Percentiles rank a stretch among this genome's conserved stretches.
Evolutionary conservation across 1,140 invertebrate genomes (phyloP).

Genomic region (Neuroterus valhalla): DNA sequence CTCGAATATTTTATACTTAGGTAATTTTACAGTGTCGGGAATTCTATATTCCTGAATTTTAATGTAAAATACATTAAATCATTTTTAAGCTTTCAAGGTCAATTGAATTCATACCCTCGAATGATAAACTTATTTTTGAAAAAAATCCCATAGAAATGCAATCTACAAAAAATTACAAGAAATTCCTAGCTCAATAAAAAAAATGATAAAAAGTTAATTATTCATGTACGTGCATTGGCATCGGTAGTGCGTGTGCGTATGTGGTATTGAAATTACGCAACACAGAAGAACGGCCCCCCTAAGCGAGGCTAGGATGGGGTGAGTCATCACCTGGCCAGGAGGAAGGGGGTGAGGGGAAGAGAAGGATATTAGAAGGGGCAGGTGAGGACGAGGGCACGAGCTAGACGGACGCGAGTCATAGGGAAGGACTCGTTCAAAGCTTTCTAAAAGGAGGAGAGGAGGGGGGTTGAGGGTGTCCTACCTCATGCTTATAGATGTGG

Average conservation of each 20-base stretch:
- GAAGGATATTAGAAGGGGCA: conserved; percentile 23
- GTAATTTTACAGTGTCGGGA: too few relatives aligned
- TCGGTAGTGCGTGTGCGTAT: neutral
- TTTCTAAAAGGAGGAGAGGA: conserved; percentile 1
- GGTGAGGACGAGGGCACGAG: conserved; percentile 28
- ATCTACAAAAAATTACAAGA: too few relatives aligned
- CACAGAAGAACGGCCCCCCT: conserved; percentile 23
- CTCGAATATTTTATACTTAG: too few relatives aligned
- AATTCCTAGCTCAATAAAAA: too few relatives aligned
- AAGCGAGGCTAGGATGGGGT: conserved; percentile 18
- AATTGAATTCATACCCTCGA: too few relatives aligned
- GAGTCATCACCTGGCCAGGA: conserved; percentile 20
- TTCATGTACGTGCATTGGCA: neutral
- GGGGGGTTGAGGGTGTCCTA: neutral
- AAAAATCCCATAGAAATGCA: too few relatives aligned
- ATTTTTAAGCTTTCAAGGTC: too few relatives aligned
- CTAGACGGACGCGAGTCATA: conserved; percentile 20
- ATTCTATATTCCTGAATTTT: too few relatives aligned
- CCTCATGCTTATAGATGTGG: neutral
- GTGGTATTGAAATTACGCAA: conserved; percentile 25
- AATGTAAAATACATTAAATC: too few relatives aligned
- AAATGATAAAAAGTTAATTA: neutral
- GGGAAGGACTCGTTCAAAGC: conserved; percentile 23
- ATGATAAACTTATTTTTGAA: too few relatives aligned
- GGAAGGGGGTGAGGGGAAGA: neutral